These are phyloP conservation scores for Halesus radiatus DNA, from an alignment of 1,140 invertebrate species.

Conservation along the genomic window DNA sequence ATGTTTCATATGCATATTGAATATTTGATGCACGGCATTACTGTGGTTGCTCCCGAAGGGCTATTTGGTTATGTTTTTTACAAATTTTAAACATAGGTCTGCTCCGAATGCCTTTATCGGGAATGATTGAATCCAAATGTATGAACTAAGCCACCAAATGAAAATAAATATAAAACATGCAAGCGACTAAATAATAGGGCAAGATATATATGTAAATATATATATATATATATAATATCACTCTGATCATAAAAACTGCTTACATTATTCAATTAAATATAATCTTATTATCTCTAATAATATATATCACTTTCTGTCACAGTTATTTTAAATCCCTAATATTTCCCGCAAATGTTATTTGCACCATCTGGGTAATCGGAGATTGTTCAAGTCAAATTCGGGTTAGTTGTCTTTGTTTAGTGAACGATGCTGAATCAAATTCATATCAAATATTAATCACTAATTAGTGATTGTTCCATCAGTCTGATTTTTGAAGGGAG, in stretches of 20 bases:
- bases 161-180: slow-evolving; percentile 49
- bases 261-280: slow-evolving; percentile 56
- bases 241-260: slow-evolving; percentile 52
- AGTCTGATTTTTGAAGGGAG: slow-evolving; percentile 50
- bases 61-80: no score
- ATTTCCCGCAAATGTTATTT: slow-evolving; percentile 45
- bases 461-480: slow-evolving; percentile 54
- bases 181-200: slow-evolving; percentile 44
- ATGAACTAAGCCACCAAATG: slow-evolving; percentile 50
- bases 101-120: no score
- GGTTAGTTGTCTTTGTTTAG: slow-evolving; percentile 56
- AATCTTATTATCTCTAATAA: slow-evolving; percentile 57
- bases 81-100: no score
- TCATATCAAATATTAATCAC: slow-evolving; percentile 54
- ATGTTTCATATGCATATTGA: no score
- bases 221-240: slow-evolving; percentile 41
- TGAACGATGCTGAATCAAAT: slow-evolving; percentile 51
- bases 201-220: slow-evolving; percentile 45
- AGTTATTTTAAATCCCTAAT: slow-evolving; percentile 53
- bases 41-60: no score
- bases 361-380: slow-evolving; percentile 49
- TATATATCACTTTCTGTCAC: slow-evolving; percentile 58
- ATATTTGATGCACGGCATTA: no score
- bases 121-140: slow-evolving; percentile 1
- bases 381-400: slow-evolving; percentile 57